phyloP scores from a whole-genome alignment of 1,140 invertebrate species.

The Drosophila carrolli region DNA sequence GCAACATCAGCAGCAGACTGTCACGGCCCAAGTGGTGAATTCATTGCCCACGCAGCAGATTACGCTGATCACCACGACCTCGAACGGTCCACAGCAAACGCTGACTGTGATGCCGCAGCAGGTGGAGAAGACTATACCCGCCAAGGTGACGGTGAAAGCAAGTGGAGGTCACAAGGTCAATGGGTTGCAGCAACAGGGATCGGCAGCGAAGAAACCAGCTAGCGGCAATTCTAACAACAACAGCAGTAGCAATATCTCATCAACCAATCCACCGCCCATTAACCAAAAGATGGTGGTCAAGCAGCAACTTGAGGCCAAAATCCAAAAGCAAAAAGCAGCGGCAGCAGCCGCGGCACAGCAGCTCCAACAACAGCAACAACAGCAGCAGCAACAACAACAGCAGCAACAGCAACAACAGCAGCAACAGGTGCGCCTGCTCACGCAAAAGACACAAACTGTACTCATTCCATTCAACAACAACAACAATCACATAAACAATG shows the following conservation, averaged over 20 bases:
- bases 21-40: conserved; percentile 71
- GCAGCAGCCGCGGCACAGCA: conserved; percentile 74
- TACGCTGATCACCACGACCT: conserved; percentile 86
- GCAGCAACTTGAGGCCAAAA: conserved; percentile 89
- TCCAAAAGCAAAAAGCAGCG: conserved; percentile 85
- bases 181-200: conserved; percentile 35
- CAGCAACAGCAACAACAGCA: conserved; percentile 73
- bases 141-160: conserved; percentile 66
- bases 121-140: conserved; percentile 61
- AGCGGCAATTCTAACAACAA: conserved; percentile 10
- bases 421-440: conserved; percentile 70
- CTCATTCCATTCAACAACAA: conserved; percentile 83
- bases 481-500: conserved; percentile 46
- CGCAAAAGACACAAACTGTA: conserved; percentile 84
- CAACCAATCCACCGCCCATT: conserved; percentile 49
- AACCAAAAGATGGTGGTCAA: conserved; percentile 87
- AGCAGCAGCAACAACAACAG: conserved; percentile 65
- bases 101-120: conserved; percentile 69
- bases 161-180: conserved; percentile 31
- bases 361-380: conserved; percentile 60
- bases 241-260: conserved; percentile 11
- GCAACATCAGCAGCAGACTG: conserved; percentile 64
- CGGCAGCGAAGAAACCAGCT: conserved; percentile 18
- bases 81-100: conserved; percentile 70
- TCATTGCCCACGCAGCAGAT: conserved; percentile 86